Percentiles rank a stretch among this genome's conserved stretches.
Evolutionary conservation across 2,113 vertebrate species (phyloP).

Genomic region (Hylia prasina): DNA sequence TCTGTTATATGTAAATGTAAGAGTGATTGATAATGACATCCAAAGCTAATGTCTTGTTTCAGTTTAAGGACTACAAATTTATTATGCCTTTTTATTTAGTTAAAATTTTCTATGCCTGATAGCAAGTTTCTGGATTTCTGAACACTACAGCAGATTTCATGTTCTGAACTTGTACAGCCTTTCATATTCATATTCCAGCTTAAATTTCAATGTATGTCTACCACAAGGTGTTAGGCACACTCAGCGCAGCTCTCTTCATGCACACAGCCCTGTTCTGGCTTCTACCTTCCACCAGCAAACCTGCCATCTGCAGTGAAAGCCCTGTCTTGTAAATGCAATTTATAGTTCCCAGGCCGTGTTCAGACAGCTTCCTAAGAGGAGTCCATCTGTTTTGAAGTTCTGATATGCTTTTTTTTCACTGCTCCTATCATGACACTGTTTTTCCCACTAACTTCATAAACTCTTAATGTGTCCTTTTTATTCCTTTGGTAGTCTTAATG

Average conservation of each 20-base stretch:
- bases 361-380: conserved; percentile 31
- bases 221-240: conserved; percentile 17
- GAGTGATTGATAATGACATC: not conserved
- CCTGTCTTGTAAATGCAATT: conserved; percentile 24
- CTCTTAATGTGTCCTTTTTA: not conserved
- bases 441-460: not conserved
- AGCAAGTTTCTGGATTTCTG: not conserved
- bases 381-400: conserved; percentile 47
- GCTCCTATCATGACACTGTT: not conserved
- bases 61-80: not conserved
- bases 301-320: conserved; percentile 26
- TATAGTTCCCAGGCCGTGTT: not conserved
- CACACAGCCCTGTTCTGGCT: not conserved
- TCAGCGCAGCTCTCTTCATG: not conserved
- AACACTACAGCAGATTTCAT: not conserved
- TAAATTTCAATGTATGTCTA: not conserved
- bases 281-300: not conserved
- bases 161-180: not conserved
- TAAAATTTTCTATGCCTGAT: not conserved
- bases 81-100: not conserved
- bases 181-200: not conserved
- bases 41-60: not conserved
- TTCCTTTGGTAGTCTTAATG: not conserved
- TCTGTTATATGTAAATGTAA: not conserved
- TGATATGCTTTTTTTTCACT: not conserved